phyloP scores from a whole-genome alignment of 2,113 vertebrate species.

The Osmerus eperlanus region DNA sequence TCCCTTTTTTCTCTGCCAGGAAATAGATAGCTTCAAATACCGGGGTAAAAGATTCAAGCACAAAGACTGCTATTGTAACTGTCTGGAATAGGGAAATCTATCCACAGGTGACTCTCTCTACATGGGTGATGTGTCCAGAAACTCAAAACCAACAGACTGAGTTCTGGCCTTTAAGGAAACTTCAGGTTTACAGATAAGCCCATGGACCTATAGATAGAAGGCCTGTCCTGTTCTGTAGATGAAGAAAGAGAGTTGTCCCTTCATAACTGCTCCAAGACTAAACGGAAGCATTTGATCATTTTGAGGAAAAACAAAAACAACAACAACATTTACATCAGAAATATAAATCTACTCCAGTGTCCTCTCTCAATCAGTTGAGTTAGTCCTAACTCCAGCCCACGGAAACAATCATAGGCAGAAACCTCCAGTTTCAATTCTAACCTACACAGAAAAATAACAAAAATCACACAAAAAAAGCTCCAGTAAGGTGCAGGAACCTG shows the following conservation, averaged over 20 bases:
- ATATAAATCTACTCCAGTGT: slow-evolving; percentile 69
- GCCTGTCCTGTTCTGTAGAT: slow-evolving; percentile 43
- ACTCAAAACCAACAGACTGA: slow-evolving; percentile 59
- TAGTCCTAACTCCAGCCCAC: slow-evolving; percentile 36
- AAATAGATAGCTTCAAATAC: slow-evolving; percentile 59
- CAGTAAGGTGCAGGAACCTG: slow-evolving; percentile 49
- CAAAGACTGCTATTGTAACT: slow-evolving; percentile 65
- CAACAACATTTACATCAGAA: slow-evolving; percentile 47
- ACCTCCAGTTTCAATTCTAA: slow-evolving; percentile 62
- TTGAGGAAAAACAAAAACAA: slow-evolving; percentile 14
- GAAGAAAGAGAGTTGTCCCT: slow-evolving; percentile 29
- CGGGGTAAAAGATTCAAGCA: slow-evolving; percentile 38
- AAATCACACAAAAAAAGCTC: slow-evolving; percentile 29
- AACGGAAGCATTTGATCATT: slow-evolving; percentile 41
- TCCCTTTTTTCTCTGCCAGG: slow-evolving; percentile 39
- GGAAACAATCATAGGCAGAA: slow-evolving; percentile 58
- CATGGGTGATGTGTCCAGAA: slow-evolving; percentile 56
- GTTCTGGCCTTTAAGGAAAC: slow-evolving; percentile 45
- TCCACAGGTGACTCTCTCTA: slow-evolving; percentile 48
- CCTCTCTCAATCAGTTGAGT: slow-evolving; percentile 42
- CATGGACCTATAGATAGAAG: slow-evolving; percentile 12
- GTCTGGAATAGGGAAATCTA: slow-evolving; percentile 36
- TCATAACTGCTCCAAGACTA: slow-evolving; percentile 27
- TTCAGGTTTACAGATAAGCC: slow-evolving; percentile 59
- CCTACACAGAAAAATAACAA: slow-evolving; percentile 30